Percentiles rank a stretch among this genome's conserved stretches.
These are phyloP conservation scores for Theretra japonica DNA, from an alignment of 2,888 invertebrate species.

Conservation along the genomic window DNA sequence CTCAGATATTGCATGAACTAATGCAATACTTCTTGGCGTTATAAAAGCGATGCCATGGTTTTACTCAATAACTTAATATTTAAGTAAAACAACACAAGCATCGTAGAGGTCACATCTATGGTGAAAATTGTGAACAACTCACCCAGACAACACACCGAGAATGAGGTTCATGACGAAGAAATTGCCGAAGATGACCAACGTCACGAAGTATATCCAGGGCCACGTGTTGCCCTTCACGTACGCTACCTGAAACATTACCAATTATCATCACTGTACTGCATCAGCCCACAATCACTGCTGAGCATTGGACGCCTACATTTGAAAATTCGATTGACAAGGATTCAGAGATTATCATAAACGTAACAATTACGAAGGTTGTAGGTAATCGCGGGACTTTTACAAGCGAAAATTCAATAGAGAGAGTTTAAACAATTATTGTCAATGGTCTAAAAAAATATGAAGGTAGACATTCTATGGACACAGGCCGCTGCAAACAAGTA, in stretches of 20 bases:
- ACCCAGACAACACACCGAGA: slow-evolving; percentile 99
- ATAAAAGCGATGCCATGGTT: too few species aligned
- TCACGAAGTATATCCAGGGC: slow-evolving; percentile 99
- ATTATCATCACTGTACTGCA: background rate
- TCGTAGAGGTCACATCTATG: background rate
- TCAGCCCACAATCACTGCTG: background rate
- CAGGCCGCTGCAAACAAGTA: too few species aligned
- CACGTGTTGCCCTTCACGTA: slow-evolving; percentile 97
- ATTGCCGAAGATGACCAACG: slow-evolving; percentile 99
- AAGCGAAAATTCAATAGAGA: too few species aligned
- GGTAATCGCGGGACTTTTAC: too few species aligned
- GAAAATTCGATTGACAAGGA: background rate
- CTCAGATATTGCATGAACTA: too few species aligned
- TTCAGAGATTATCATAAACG: background rate
- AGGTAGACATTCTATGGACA: too few species aligned
- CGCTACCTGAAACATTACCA: slow-evolving; percentile 89
- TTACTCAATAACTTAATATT: too few species aligned
- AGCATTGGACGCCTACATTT: too few species aligned
- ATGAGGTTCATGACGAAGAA: slow-evolving; percentile 99
- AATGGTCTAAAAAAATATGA: too few species aligned
- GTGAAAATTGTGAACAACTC: slow-evolving; percentile 62
- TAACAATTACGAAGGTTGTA: too few species aligned
- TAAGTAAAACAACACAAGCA: background rate
- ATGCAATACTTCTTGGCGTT: too few species aligned
- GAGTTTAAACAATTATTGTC: too few species aligned